Evolutionary conservation across 2,888 invertebrate species (phyloP).

Genomic region (Leucozona laternaria): DNA sequence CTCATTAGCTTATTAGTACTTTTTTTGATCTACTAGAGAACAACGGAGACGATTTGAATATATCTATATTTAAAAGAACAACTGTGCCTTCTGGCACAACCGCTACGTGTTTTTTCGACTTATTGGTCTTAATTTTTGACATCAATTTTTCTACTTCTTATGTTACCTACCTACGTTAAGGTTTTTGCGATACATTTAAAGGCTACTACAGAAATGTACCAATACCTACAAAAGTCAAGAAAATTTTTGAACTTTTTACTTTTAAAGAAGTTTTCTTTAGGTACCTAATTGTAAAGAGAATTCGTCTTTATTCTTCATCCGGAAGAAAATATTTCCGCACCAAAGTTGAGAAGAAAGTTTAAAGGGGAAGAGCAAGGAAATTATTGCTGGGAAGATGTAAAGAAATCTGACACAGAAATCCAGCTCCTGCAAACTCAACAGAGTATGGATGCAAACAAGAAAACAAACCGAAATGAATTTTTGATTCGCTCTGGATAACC

Average conservation of each 20-base stretch:
- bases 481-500: background rate
- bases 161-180: background rate
- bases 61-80: background rate
- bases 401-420: background rate
- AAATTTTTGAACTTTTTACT: slow-evolving; percentile 18
- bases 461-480: background rate
- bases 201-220: background rate
- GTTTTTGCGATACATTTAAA: slow-evolving; percentile 1
- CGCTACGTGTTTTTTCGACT: background rate
- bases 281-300: no score
- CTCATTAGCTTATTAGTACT: no score
- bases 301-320: background rate
- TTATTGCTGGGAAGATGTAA: background rate
- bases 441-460: no score
- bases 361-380: background rate
- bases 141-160: background rate
- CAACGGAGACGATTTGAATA: no score
- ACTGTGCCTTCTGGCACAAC: background rate
- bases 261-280: background rate
- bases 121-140: background rate
- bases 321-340: slow-evolving; percentile 8
- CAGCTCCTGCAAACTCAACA: background rate
- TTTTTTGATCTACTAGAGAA: no score
- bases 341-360: background rate
- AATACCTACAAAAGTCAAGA: background rate